phyloP scores from a whole-genome alignment of 2,888 invertebrate genomes.

The Amphipyra berbera region DNA sequence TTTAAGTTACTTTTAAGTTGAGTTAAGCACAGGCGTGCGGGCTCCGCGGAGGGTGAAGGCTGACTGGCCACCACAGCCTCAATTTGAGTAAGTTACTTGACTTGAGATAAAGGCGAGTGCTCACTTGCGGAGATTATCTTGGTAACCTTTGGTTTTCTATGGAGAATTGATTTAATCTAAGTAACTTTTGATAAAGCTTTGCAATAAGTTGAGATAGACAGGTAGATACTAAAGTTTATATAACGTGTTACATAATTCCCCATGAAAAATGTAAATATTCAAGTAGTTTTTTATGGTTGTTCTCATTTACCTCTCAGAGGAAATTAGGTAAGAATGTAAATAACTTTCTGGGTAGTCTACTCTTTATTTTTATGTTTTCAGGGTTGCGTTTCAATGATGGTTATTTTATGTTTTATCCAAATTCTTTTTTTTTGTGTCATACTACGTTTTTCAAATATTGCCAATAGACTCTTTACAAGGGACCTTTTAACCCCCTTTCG shows the following conservation, averaged over 20 bases:
- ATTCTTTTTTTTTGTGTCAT: too few species aligned
- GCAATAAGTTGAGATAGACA: constrained; percentile 23
- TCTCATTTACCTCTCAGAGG: too few species aligned
- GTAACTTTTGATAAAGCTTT: constrained; percentile 41
- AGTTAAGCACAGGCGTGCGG: constrained; percentile 64
- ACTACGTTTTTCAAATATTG: too few species aligned
- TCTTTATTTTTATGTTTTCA: too few species aligned
- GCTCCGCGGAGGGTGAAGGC: constrained; percentile 52
- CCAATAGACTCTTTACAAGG: too few species aligned
- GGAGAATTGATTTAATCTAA: constrained; percentile 52
- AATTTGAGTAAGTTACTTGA: constrained; percentile 54
- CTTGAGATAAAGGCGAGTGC: constrained; percentile 55
- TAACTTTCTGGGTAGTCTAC: too few species aligned
- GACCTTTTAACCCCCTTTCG: too few species aligned
- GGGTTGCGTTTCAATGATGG: too few species aligned
- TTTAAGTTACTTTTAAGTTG: constrained; percentile 63
- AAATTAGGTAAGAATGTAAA: background rate
- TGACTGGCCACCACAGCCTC: constrained; percentile 66
- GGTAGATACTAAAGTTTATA: background rate
- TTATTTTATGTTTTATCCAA: too few species aligned
- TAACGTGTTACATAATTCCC: too few species aligned
- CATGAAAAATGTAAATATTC: too few species aligned
- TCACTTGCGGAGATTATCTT: constrained; percentile 54
- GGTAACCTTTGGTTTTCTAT: constrained; percentile 51
- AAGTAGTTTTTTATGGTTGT: too few species aligned